These are phyloP conservation scores for Acrocephalus scirpaceus DNA, from an alignment of 2,797 vertebrate genomes.

Conservation along the genomic window DNA sequence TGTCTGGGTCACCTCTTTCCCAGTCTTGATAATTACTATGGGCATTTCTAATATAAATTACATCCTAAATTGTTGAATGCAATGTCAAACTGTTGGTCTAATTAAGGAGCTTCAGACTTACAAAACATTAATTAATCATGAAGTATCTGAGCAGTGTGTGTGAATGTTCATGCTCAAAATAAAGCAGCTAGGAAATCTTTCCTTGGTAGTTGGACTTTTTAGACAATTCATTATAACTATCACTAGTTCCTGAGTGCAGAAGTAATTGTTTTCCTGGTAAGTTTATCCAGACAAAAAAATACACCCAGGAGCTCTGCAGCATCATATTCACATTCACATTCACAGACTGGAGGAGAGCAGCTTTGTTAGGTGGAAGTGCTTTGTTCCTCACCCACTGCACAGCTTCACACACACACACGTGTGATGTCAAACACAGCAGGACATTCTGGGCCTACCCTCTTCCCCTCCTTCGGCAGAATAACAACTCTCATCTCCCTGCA, in stretches of 20 bases:
- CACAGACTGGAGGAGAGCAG: background rate
- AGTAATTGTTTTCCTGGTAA: background rate
- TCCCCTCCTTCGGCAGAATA: background rate
- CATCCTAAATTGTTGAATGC: background rate
- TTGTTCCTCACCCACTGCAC: background rate
- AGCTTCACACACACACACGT: background rate
- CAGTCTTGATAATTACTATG: background rate
- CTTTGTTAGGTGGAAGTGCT: background rate
- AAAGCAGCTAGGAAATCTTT: background rate
- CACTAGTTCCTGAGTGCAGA: background rate
- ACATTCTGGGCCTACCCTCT: background rate
- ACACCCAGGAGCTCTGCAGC: background rate
- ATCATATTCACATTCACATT: background rate
- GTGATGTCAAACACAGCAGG: background rate
- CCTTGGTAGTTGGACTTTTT: background rate
- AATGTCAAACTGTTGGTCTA: background rate
- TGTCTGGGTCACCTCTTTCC: background rate
- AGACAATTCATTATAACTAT: background rate
- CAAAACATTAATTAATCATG: slow-evolving; percentile 3
- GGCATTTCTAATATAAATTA: background rate
- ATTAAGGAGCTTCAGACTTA: background rate
- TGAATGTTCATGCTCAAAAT: background rate
- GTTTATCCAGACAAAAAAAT: background rate
- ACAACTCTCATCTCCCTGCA: background rate
- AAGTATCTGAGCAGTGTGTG: background rate